Conservation (phyloP, 2,797 vertebrate species). For the Triplophysa yarkandensis region DNA sequence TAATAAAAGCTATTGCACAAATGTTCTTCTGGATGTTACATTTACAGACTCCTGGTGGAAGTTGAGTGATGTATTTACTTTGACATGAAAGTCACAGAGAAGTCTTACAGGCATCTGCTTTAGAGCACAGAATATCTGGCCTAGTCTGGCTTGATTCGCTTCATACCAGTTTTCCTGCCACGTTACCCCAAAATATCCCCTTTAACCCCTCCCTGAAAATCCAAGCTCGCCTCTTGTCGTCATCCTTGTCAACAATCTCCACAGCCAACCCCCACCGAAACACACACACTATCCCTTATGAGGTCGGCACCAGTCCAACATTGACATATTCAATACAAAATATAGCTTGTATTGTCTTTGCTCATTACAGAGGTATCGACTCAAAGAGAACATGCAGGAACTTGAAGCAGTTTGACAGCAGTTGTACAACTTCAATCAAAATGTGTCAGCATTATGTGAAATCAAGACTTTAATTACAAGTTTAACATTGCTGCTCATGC, state of each 20-base stretch:
- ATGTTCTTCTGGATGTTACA: constrained; percentile 10
- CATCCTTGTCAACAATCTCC: constrained; percentile 23
- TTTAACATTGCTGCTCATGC: neutral
- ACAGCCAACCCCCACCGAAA: neutral
- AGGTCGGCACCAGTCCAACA: neutral
- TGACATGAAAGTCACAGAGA: constrained; percentile 10
- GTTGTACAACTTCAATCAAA: neutral
- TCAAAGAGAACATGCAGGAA: constrained; percentile 31
- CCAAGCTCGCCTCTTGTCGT: constrained; percentile 3
- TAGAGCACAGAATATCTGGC: constrained; percentile 38
- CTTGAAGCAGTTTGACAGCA: constrained; percentile 12
- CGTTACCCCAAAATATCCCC: constrained; percentile 14
- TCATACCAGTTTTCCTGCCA: constrained; percentile 34
- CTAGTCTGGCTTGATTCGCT: constrained; percentile 39
- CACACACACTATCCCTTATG: neutral
- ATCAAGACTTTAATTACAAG: neutral
- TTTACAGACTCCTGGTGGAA: constrained; percentile 5
- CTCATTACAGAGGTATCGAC: constrained; percentile 34
- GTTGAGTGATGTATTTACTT: constrained; percentile 45
- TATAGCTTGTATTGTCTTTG: constrained; percentile 39
- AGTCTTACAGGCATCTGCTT: constrained; percentile 4
- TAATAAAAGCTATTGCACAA: constrained; percentile 8
- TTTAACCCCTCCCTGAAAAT: constrained; percentile 1
- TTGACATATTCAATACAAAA: neutral
- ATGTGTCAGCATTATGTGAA: neutral